phyloP scores from a whole-genome alignment of 1,140 invertebrate genomes.

The Harlomillsia oculata region DNA sequence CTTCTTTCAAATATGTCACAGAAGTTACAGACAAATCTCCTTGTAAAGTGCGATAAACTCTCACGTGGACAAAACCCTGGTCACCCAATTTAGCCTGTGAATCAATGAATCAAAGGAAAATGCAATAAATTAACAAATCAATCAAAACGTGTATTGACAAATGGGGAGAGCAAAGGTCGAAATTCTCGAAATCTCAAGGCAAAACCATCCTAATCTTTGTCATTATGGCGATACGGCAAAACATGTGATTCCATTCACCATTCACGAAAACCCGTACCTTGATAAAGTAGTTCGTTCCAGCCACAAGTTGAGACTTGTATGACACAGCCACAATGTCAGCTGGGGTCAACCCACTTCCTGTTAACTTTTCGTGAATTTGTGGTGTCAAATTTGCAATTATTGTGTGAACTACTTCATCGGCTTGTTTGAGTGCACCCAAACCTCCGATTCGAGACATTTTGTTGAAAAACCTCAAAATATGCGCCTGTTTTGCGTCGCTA shows the following conservation, averaged over 20 bases:
- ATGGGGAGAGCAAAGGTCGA: too few species aligned
- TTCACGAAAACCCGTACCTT: too few species aligned
- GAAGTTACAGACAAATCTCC: conserved; percentile 12
- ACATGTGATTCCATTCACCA: too few species aligned
- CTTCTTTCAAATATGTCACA: conserved; percentile 14
- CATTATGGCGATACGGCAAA: too few species aligned
- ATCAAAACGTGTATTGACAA: too few species aligned
- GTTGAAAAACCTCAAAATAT: not conserved
- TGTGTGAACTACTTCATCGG: conserved; percentile 13
- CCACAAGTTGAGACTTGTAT: conserved; percentile 31
- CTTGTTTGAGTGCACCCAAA: conserved; percentile 15
- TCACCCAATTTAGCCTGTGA: conserved; percentile 8
- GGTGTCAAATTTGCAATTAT: conserved; percentile 9
- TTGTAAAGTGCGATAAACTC: conserved; percentile 23
- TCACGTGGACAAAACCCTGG: conserved; percentile 17
- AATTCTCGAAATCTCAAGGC: too few species aligned
- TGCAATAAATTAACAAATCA: too few species aligned
- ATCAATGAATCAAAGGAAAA: not conserved
- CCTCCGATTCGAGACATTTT: conserved; percentile 13
- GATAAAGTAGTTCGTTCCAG: conserved; percentile 30
- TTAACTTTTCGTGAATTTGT: conserved; percentile 11
- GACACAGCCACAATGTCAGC: not conserved
- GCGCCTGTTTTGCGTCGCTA: too few species aligned
- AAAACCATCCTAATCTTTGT: too few species aligned
- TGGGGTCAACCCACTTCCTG: not conserved